phyloP scores from a whole-genome alignment of 2,113 vertebrate species.

The Ursus arctos region DNA sequence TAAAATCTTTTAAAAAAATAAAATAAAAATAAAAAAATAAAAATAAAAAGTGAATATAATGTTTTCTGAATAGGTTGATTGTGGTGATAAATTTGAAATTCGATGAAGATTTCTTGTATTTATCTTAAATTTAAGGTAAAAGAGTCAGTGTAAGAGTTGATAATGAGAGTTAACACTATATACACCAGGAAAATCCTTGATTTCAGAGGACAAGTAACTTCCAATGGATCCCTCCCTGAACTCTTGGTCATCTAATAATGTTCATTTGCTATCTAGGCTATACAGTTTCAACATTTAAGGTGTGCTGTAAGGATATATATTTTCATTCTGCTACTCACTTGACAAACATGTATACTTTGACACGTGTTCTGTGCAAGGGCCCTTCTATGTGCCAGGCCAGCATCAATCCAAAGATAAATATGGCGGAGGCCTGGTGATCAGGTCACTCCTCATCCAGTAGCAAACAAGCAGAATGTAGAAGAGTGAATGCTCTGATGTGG shows the following conservation, averaged over 20 bases:
- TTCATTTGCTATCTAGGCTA: neutral
- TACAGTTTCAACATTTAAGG: neutral
- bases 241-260: neutral
- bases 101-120: neutral
- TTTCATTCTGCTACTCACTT: neutral
- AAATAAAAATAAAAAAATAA: too few relatives aligned
- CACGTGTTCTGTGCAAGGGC: rapidly evolving
- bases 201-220: neutral
- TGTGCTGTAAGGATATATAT: neutral
- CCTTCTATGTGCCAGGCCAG: neutral
- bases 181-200: neutral
- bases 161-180: neutral
- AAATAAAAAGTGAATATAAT: too few relatives aligned
- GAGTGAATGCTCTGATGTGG: neutral
- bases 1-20: too few relatives aligned
- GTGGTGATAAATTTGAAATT: neutral
- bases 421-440: neutral
- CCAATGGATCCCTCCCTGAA: rapidly evolving
- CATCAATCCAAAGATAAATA: neutral
- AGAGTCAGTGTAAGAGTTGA: neutral
- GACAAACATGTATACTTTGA: neutral
- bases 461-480: rapidly evolving
- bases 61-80: neutral
- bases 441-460: rapidly evolving
- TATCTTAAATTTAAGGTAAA: neutral